These are phyloP conservation scores for Semicossyphus pulcher DNA, from an alignment of 2,113 vertebrate genomes.

Conservation along the genomic window DNA sequence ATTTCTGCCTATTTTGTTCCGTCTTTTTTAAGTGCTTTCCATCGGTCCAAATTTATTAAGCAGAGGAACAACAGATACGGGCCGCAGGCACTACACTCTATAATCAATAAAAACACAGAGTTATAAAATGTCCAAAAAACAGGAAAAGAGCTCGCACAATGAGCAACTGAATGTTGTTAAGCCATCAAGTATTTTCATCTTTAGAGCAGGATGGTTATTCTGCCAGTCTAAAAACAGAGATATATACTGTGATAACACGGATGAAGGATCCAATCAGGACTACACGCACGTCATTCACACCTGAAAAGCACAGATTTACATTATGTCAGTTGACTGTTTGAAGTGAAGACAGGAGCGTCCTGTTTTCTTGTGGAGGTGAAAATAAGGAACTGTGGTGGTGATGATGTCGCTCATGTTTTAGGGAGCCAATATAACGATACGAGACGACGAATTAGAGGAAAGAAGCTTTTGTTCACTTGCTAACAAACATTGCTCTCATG, in stretches of 20 bases:
- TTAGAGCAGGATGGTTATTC: background rate
- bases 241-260: background rate
- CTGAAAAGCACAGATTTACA: background rate
- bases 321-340: too few relatives aligned
- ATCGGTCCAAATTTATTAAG: slow-evolving; percentile 29
- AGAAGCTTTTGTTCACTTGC: background rate
- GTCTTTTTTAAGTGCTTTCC: slow-evolving; percentile 7
- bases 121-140: slow-evolving; percentile 15
- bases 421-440: too few relatives aligned
- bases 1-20: background rate
- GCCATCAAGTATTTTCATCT: background rate
- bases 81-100: slow-evolving; percentile 25
- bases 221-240: background rate
- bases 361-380: background rate
- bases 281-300: background rate
- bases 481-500: background rate
- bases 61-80: slow-evolving; percentile 12
- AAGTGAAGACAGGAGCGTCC: background rate
- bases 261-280: background rate
- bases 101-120: slow-evolving; percentile 33
- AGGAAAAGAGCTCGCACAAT: background rate
- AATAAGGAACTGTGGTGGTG: too few relatives aligned
- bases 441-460: background rate
- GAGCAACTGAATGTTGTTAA: background rate
- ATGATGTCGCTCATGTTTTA: too few relatives aligned